These are phyloP conservation scores for Bos javanicus DNA, from an alignment of 2,113 vertebrate genomes.

Conservation along the genomic window DNA sequence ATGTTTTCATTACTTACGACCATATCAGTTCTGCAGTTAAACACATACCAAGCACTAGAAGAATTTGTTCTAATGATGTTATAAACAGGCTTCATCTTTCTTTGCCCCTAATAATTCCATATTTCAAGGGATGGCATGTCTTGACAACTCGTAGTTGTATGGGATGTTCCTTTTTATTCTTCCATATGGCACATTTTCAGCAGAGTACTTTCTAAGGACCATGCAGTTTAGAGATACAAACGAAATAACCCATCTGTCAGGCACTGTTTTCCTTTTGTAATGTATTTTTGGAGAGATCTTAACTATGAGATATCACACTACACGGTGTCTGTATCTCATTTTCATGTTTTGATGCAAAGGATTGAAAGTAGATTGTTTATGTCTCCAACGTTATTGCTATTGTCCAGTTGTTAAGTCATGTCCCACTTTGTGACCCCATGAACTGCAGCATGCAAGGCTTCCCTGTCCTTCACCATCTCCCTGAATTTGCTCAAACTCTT, in stretches of 20 bases:
- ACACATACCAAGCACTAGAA: neutral
- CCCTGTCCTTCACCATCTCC: neutral
- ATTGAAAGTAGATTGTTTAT: neutral
- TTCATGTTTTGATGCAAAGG: neutral
- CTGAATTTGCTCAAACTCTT: neutral
- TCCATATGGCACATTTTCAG: neutral
- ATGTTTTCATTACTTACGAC: neutral
- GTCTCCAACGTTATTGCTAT: neutral
- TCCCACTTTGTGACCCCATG: neutral
- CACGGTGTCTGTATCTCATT: neutral
- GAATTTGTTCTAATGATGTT: neutral
- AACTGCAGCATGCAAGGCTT: neutral
- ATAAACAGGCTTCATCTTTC: neutral
- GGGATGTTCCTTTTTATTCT: neutral
- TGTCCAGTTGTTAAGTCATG: neutral
- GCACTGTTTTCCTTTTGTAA: neutral
- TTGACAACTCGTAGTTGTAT: neutral
- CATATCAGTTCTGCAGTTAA: neutral
- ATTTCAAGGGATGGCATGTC: neutral
- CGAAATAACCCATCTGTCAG: neutral
- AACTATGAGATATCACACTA: neutral
- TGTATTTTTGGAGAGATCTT: neutral
- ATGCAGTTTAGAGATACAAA: neutral
- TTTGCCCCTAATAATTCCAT: neutral
- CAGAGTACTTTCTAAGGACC: neutral